Conservation (phyloP, 2,888 invertebrate genomes). For the Hermodice carunculata region DNA sequence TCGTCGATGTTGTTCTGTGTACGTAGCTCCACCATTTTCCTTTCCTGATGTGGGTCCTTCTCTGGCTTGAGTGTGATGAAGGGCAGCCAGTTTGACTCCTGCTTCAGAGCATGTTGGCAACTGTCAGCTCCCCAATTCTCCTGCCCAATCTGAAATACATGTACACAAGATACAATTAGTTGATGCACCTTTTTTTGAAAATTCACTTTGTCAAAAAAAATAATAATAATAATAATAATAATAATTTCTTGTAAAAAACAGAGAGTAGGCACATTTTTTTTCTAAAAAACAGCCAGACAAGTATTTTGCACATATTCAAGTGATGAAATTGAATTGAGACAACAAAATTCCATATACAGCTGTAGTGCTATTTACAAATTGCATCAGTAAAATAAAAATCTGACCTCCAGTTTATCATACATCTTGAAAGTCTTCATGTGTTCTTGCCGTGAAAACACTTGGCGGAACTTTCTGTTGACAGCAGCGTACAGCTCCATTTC, state of each 20-base stretch:
- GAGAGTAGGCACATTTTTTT: too few relatives aligned
- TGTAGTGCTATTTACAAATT: too few relatives aligned
- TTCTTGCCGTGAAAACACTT: conserved; percentile 64
- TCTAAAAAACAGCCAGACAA: too few relatives aligned
- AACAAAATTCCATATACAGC: too few relatives aligned
- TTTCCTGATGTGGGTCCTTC: conserved; percentile 57
- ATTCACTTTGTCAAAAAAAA: too few relatives aligned
- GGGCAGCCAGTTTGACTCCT: conserved; percentile 65
- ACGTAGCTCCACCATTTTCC: conserved; percentile 59
- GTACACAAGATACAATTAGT: neutral
- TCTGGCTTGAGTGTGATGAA: conserved; percentile 59
- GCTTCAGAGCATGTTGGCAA: conserved; percentile 57
- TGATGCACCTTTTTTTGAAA: too few relatives aligned
- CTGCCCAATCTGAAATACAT: conserved; percentile 36
- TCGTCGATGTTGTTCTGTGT: conserved; percentile 60
- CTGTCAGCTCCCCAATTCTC: conserved; percentile 65
- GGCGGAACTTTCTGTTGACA: conserved; percentile 62
- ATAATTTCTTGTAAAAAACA: too few relatives aligned
- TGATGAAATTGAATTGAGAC: too few relatives aligned
- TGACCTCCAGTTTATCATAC: conserved; percentile 65
- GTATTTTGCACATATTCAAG: too few relatives aligned
- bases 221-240: too few relatives aligned
- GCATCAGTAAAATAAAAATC: neutral
- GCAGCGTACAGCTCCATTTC: conserved; percentile 69
- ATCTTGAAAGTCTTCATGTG: conserved; percentile 63